These are phyloP conservation scores for Scaptomyza parva DNA, from an alignment of 2,888 invertebrate genomes.

Conservation along the genomic window DNA sequence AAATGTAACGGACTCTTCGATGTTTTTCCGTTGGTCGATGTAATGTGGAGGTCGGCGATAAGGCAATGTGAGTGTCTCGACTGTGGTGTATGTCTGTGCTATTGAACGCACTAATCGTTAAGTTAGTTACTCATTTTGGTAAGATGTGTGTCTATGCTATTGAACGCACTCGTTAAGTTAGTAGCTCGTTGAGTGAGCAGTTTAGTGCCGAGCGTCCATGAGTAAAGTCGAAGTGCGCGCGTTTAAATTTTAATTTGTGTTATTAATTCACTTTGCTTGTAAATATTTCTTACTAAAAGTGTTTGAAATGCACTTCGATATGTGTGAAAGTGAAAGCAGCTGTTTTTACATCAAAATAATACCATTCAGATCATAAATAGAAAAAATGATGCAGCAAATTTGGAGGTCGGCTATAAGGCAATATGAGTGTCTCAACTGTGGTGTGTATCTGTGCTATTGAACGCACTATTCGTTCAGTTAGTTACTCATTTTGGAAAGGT, in stretches of 20 bases:
- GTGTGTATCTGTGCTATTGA: too few species aligned
- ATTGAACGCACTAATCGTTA: not conserved
- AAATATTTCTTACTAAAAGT: not conserved
- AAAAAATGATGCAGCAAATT: not conserved
- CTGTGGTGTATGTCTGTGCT: not conserved
- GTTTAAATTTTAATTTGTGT: not conserved
- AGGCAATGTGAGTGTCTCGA: slow-evolving; percentile 5
- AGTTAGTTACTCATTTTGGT: not conserved
- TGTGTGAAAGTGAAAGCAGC: not conserved
- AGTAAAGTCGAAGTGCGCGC: not conserved
- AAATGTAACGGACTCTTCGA: not conserved
- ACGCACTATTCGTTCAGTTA: too few species aligned
- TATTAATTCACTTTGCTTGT: too few species aligned
- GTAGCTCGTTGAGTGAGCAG: not conserved
- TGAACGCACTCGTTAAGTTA: not conserved
- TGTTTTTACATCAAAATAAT: not conserved
- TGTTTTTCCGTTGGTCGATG: not conserved
- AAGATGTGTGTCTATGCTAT: not conserved
- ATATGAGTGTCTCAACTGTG: too few species aligned
- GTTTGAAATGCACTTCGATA: not conserved
- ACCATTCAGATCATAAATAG: not conserved
- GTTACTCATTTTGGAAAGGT: too few species aligned
- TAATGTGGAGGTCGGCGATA: not conserved
- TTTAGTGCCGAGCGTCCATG: not conserved
- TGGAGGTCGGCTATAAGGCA: too few species aligned